These are phyloP conservation scores for Metopia argyrocephala DNA, from an alignment of 2,888 invertebrate species.

Conservation along the genomic window DNA sequence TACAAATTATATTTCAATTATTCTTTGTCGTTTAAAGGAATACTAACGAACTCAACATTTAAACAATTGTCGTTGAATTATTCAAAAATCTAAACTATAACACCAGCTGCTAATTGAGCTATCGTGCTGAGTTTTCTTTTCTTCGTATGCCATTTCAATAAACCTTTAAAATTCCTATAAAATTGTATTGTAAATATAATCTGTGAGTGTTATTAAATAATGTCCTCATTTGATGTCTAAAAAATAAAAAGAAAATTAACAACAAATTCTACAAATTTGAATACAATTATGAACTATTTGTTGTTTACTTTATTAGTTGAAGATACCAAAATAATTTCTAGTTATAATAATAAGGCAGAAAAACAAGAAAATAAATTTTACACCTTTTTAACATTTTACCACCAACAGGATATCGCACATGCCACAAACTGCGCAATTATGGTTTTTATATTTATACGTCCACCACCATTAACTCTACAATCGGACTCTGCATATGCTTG, in stretches of 20 bases:
- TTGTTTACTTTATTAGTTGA: conserved; percentile 28
- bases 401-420: conserved; percentile 68
- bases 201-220: not conserved
- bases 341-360: conserved; percentile 23
- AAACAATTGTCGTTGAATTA: too few relatives aligned
- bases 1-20: too few relatives aligned
- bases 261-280: conserved; percentile 53
- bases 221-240: conserved; percentile 42
- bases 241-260: conserved; percentile 47
- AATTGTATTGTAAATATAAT: not conserved
- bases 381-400: conserved; percentile 59
- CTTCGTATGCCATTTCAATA: not conserved
- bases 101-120: conserved; percentile 33
- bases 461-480: conserved; percentile 20
- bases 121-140: conserved; percentile 38
- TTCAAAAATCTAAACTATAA: not conserved
- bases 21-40: too few relatives aligned
- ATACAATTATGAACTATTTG: conserved; percentile 52
- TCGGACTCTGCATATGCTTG: not conserved
- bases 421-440: conserved; percentile 68
- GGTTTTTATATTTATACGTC: conserved; percentile 37
- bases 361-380: conserved; percentile 46
- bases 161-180: not conserved
- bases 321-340: not conserved
- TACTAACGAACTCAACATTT: too few relatives aligned